Percentiles rank a stretch among this genome's conserved stretches.
Evolutionary conservation across 2,113 vertebrate species (phyloP).

Genomic region (Rutilus rutilus): DNA sequence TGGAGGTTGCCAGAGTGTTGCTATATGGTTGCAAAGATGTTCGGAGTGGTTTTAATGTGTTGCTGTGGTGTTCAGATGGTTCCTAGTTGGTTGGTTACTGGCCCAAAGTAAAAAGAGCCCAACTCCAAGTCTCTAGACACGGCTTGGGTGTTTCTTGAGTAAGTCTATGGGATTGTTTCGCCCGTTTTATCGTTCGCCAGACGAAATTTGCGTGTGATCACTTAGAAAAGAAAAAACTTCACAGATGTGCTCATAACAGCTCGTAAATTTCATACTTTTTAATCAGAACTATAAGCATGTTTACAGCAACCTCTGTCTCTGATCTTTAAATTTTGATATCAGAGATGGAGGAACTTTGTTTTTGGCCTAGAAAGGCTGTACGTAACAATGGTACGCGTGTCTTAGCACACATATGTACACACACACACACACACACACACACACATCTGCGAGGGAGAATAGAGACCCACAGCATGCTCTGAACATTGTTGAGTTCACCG

Average conservation of each 20-base stretch:
- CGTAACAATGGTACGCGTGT: background rate
- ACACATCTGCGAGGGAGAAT: slow-evolving; percentile 25
- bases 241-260: slow-evolving; percentile 12
- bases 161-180: background rate
- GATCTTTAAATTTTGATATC: background rate
- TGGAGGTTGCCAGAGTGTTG: background rate
- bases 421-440: slow-evolving; percentile 50
- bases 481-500: slow-evolving; percentile 51
- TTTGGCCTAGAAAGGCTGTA: background rate
- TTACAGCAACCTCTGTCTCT: background rate
- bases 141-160: background rate
- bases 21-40: background rate
- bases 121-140: background rate
- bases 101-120: slow-evolving; percentile 1
- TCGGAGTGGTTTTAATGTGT: background rate
- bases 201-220: background rate
- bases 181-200: background rate
- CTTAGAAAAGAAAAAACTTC: slow-evolving; percentile 2
- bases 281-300: background rate
- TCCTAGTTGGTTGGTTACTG: background rate
- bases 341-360: background rate
- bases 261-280: background rate
- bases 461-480: slow-evolving; percentile 58
- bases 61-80: background rate
- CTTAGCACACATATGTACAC: slow-evolving; percentile 52